Evolutionary conservation across 2,113 vertebrate species (phyloP).

Genomic region (Perca flavescens): DNA sequence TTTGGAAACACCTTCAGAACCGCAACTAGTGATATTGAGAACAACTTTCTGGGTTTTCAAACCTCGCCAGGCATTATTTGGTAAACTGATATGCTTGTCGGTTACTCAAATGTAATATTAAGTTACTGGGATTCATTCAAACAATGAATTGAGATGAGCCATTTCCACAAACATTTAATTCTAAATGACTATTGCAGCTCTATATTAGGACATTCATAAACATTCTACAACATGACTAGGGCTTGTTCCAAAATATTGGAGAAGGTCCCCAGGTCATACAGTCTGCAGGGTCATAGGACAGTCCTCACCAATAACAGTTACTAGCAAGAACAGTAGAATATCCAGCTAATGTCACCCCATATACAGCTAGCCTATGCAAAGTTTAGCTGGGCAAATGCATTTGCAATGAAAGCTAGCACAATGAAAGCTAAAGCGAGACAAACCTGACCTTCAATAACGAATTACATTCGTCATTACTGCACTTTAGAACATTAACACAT

Average conservation of each 20-base stretch:
- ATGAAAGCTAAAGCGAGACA: background rate
- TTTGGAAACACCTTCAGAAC: background rate
- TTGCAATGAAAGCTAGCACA: background rate
- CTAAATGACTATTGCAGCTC: background rate
- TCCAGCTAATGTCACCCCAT: background rate
- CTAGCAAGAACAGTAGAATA: background rate
- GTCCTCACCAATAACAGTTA: background rate
- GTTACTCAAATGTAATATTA: background rate
- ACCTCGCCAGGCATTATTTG: no score
- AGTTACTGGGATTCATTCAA: background rate
- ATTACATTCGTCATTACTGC: background rate
- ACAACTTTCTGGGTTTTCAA: background rate
- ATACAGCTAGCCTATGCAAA: background rate
- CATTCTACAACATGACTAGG: background rate
- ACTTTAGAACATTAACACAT: background rate
- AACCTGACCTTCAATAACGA: slow-evolving; percentile 75
- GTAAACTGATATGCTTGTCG: background rate
- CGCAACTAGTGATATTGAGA: background rate
- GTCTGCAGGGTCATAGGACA: background rate
- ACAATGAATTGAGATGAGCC: background rate
- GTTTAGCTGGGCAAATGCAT: background rate
- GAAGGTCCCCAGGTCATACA: background rate
- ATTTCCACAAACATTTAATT: background rate
- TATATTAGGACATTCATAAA: background rate
- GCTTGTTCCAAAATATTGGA: background rate